Conservation (phyloP, 2,797 vertebrate genomes). For the Pelodytes ibericus region DNA sequence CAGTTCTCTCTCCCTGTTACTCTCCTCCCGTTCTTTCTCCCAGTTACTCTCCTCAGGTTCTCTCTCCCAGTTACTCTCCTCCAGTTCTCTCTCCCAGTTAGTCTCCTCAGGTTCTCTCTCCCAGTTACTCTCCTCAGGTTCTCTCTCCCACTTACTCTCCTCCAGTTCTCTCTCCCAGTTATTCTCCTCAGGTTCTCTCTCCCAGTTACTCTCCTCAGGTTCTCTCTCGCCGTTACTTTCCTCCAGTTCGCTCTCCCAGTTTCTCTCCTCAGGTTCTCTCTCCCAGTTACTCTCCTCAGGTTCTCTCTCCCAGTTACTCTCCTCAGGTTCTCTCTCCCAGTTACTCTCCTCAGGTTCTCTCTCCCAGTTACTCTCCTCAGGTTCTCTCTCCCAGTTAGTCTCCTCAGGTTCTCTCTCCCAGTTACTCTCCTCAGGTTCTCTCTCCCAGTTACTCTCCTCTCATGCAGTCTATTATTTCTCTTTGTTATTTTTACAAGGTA, state of each 20-base stretch:
- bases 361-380: no score
- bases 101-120: background rate
- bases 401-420: conserved; percentile 29
- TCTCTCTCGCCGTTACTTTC: background rate
- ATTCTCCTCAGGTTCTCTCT: background rate
- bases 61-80: no score
- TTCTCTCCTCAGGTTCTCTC: background rate
- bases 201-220: background rate
- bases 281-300: background rate
- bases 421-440: background rate
- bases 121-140: background rate
- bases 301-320: no score
- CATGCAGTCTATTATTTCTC: no score
- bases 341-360: conserved; percentile 29
- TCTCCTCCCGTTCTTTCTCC: background rate
- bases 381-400: no score
- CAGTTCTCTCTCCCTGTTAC: background rate
- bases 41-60: no score
- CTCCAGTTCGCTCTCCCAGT: no score
- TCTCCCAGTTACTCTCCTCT: no score
- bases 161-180: background rate
- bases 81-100: no score
- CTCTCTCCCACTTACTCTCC: background rate
- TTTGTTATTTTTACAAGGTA: no score
- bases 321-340: conserved; percentile 20